A percentile compares a stretch with the other conserved stretches of the same genome.
Evolutionary conservation across 37 sponge, comb jelly and placozoan species (phyloP).

Genomic region (Aplysina aerophoba): DNA sequence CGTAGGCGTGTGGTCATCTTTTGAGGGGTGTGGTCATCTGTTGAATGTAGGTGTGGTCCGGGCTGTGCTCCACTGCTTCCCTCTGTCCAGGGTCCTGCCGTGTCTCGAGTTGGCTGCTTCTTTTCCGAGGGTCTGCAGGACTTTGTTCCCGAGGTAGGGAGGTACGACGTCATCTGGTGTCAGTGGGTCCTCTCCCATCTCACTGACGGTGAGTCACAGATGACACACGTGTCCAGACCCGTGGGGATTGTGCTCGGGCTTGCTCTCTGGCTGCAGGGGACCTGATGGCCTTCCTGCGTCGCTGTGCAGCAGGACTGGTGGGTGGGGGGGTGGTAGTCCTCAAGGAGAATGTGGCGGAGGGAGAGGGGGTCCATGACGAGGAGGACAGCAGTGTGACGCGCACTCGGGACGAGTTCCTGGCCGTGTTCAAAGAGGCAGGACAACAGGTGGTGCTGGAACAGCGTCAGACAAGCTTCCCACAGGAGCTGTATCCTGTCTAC

Average conservation of each 20-base stretch:
- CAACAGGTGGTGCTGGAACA: slow-evolving; percentile 62
- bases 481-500: slow-evolving; percentile 55
- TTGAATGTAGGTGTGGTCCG: too few relatives aligned
- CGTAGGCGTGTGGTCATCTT: not conserved
- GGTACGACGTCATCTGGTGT: slow-evolving; percentile 91
- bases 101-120: slow-evolving; percentile 21
- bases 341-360: slow-evolving; percentile 88
- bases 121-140: slow-evolving; percentile 62
- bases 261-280: slow-evolving; percentile 51
- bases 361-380: slow-evolving; percentile 65
- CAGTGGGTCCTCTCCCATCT: slow-evolving; percentile 97
- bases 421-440: slow-evolving; percentile 54
- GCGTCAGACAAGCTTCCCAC: slow-evolving; percentile 74
- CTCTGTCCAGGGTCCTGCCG: slow-evolving; percentile 17
- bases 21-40: too few relatives aligned
- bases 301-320: slow-evolving; percentile 63
- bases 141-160: slow-evolving; percentile 77
- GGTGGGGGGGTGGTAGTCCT: slow-evolving; percentile 79
- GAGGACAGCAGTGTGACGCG: slow-evolving; percentile 88
- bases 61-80: not conserved
- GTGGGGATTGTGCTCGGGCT: too few relatives aligned
- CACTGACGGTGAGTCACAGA: slow-evolving; percentile 58
- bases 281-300: slow-evolving; percentile 64
- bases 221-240: not conserved
- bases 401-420: slow-evolving; percentile 45